Percentiles rank a stretch among this genome's conserved stretches.
Evolutionary conservation across 2,797 vertebrate genomes (phyloP).

Genomic region (Galagoides demidoff): DNA sequence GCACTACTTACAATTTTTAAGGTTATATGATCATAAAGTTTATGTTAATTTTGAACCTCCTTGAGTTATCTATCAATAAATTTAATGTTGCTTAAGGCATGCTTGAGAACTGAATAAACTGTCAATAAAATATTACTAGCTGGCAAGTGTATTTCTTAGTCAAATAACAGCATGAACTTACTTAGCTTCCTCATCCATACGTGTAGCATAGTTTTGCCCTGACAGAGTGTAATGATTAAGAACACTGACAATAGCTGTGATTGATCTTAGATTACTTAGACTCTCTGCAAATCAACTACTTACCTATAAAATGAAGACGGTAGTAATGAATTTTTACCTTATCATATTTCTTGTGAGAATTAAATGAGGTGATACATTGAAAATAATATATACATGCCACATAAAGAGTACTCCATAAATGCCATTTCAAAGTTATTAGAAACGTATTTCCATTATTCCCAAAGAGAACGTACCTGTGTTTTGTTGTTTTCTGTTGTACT

Average conservation of each 20-base stretch:
- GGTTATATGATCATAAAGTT: background rate
- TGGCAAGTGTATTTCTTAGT: background rate
- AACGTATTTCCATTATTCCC: background rate
- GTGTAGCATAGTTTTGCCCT: background rate
- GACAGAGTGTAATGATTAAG: background rate
- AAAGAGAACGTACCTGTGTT: background rate
- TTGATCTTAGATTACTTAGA: background rate
- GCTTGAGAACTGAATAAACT: background rate
- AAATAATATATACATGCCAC: background rate
- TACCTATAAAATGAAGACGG: background rate
- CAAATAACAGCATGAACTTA: conserved; percentile 8
- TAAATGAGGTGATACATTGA: background rate
- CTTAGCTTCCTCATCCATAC: background rate
- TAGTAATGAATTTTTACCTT: background rate
- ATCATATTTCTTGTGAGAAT: background rate
- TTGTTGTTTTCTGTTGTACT: background rate
- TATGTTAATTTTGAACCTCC: background rate
- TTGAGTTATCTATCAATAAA: background rate
- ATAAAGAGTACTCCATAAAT: background rate
- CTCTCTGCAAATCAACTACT: background rate
- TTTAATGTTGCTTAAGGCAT: background rate
- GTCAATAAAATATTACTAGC: conserved; percentile 14
- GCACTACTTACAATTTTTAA: background rate
- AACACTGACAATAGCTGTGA: background rate
- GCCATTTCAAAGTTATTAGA: background rate